phyloP scores from a whole-genome alignment of 2,113 vertebrate genomes.

The Cavia porcellus region DNA sequence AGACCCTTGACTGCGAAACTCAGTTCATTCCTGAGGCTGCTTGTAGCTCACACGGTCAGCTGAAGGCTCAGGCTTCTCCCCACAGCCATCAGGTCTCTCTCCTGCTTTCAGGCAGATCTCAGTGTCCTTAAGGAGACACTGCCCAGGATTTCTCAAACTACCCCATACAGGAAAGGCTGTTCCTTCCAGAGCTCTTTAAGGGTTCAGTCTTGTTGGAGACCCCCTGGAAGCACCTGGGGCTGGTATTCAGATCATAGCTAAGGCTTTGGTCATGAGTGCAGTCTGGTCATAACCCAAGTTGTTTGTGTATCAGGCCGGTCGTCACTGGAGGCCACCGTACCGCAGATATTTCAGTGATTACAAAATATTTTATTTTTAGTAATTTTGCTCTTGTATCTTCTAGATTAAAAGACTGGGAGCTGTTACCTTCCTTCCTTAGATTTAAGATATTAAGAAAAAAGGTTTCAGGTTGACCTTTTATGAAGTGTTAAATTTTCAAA shows the following conservation, averaged over 20 bases:
- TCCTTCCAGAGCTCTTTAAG: neutral
- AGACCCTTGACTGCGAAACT: neutral
- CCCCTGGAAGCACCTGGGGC: neutral
- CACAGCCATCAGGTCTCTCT: neutral
- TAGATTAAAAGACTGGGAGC: neutral
- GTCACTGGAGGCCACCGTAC: neutral
- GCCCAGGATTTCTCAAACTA: neutral
- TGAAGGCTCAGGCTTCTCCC: neutral
- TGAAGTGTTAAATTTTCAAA: neutral
- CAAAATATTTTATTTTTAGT: neutral
- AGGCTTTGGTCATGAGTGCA: neutral
- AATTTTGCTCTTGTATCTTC: slow-evolving; percentile 1
- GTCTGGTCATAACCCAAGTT: neutral
- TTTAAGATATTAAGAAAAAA: neutral
- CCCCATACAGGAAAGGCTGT: neutral
- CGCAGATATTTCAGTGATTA: neutral
- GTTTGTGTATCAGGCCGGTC: neutral
- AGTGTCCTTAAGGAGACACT: neutral
- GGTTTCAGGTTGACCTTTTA: neutral
- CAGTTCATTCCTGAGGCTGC: neutral
- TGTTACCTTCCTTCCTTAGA: neutral
- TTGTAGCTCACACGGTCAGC: neutral
- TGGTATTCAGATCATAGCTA: neutral
- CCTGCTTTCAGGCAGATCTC: neutral
- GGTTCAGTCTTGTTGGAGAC: neutral